Evolutionary conservation across 2,797 vertebrate genomes (phyloP), one percentile per base, ranked within the genome.

Genomic region (Pogonophryne albipinna): DNA sequence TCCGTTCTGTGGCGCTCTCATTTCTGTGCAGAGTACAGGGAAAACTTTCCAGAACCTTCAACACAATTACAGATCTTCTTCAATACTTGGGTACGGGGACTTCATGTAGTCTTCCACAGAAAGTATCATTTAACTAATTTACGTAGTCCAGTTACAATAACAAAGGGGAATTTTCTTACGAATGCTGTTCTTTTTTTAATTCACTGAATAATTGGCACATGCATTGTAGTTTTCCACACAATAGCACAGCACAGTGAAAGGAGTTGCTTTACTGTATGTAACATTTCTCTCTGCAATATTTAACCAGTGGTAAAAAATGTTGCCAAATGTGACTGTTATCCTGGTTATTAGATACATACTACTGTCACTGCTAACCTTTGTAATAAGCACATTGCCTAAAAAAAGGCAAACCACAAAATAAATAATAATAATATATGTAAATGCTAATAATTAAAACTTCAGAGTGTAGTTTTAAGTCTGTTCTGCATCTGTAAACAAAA

Each of bases 31-130:
- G 68, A 74, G 71, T 14, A 6, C 6, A 73, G 58, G 55, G 60
- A 64, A 87, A 74, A 78, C 67, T 82, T 86, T 85, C 70, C 44
- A 41, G 38, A 47, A 60, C 70, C 41, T 69, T 74, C 47, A 34
- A 59, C 65, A 71, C 63, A 62, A 74, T 80, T 74, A 78, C 57
- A 77, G 60, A 67, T 69, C 63, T 68, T 51, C 52, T 65, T 64
- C 20, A 11, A 45, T 20, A 2, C 50, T 49, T 45, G 10, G 64
- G 50, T 49, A 59, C 60, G 27, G 42, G 41, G 70, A 70, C 59
- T 41, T 55, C 31, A 38, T 49, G 42, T n/a, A 23, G 62, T 20
- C 20, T 64, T 73, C 59, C 6, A 62, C 41, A 53, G 0, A 8
- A 16, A 49, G 53, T 27, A 50, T 72, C 7, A 67, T 20, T 23